Evolutionary conservation across 2,888 invertebrate species (phyloP).

Genomic region (Cremastinae sp.): DNA sequence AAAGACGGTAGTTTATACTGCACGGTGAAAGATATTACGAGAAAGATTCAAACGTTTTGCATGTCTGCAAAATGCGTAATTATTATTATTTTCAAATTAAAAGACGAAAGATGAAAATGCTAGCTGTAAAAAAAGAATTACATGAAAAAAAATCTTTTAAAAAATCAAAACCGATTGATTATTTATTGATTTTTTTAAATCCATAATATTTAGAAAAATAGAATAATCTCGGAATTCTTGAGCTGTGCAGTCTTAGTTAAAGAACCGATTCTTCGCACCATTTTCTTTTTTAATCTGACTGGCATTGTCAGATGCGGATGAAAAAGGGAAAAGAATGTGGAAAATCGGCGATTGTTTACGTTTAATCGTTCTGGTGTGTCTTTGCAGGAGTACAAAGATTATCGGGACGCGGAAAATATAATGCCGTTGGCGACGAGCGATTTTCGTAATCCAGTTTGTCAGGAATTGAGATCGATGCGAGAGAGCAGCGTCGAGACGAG

Average conservation of each 20-base stretch:
- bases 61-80: too few species aligned
- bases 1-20: conserved; percentile 3
- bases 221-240: too few species aligned
- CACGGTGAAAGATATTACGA: neutral
- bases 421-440: conserved; percentile 93
- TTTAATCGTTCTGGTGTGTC: conserved; percentile 56
- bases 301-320: neutral
- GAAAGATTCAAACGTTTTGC: neutral
- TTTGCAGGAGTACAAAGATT: conserved; percentile 92
- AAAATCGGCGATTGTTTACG: neutral
- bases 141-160: too few species aligned
- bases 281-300: neutral
- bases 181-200: neutral
- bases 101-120: too few species aligned
- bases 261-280: too few species aligned
- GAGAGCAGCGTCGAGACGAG: conserved; percentile 81
- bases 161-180: too few species aligned
- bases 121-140: too few species aligned
- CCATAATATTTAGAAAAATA: neutral
- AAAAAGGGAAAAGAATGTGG: neutral
- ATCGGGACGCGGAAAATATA: conserved; percentile 93
- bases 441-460: conserved; percentile 90
- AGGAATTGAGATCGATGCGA: conserved; percentile 88
- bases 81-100: too few species aligned
- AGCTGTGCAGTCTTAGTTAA: too few species aligned